Evolutionary conservation across 1,140 invertebrate genomes (phyloP).

Genomic region (Aphelinus atriplicis): DNA sequence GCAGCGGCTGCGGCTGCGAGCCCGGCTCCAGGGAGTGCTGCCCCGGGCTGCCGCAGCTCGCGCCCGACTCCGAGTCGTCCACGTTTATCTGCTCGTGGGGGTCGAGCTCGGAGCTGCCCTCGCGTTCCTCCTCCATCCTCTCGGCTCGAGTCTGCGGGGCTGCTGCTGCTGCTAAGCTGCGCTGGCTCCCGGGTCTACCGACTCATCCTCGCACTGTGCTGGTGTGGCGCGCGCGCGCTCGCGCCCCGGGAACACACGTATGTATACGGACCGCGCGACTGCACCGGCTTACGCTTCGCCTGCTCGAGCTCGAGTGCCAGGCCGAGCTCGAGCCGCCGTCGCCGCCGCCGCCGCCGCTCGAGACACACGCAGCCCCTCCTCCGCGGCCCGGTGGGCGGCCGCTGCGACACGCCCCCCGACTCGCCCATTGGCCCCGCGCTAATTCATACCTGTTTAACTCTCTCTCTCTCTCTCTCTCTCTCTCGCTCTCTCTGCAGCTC

Average conservation of each 20-base stretch:
- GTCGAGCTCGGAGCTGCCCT: constrained; percentile 58
- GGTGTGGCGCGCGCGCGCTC: constrained; percentile 35
- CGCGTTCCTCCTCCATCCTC: constrained; percentile 51
- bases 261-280: constrained; percentile 1
- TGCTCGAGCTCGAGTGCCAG: constrained; percentile 1
- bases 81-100: constrained; percentile 64
- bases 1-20: neutral
- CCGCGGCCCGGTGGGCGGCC: constrained; percentile 43
- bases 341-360: constrained; percentile 7
- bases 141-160: neutral
- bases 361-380: constrained; percentile 39
- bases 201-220: neutral
- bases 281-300: constrained; percentile 34
- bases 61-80: constrained; percentile 60
- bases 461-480: no score
- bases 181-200: neutral
- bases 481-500: no score
- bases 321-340: neutral
- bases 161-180: neutral
- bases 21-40: constrained; percentile 49
- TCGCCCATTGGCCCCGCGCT: constrained; percentile 54
- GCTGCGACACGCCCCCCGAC: constrained; percentile 46
- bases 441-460: constrained; percentile 65
- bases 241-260: constrained; percentile 1
- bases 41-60: constrained; percentile 55